Base-by-base conservation (phyloP, 2,888 invertebrate genomes). In the Spodoptera littoralis region DNA sequence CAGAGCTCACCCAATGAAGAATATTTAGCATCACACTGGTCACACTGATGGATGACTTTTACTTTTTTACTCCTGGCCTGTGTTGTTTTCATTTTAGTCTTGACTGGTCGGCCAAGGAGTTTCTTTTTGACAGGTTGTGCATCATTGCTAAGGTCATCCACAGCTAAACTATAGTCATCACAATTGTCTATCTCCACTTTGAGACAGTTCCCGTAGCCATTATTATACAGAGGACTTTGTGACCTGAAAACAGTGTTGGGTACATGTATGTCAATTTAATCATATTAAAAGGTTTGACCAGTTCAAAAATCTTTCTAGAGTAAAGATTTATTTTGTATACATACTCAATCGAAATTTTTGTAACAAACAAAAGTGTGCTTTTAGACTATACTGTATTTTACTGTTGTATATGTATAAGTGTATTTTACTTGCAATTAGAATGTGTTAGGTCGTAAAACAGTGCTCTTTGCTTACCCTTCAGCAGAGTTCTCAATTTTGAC, bases 21-120 rank as follows among this genome's bases (percentile, higher is more conserved):
- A 73, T 92, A 94, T 77, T 91, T 90, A 47, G 92, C 90, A 57
- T 87, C 87, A 52, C 94, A 94, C 76, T 91, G 90, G 60, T 93
- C 93, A 74, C 94, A 94, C 47, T 87, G 86, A 70, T 92, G 89
- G 73, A 90, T 78, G 2, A 83, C 84, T 81, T 93, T 87, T 4
- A 68, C 52, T 13, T 77, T 79, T 74, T 78, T 80, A 64, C 79
- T 85, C 30, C 67, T 82, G 11, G 77, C 72, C 36, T 75, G 63
- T n/a, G 80, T 65, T 0, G 80, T 70, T 50, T 83, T 67, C 59
- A 70, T 76, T 73, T 81, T 84, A 44, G 60, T 60, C 68, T 80
- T 79, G 61, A 65, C 67, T 4, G 74, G 76, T 36, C 78, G 62
- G 41, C 77, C 76, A 12, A 68, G 36, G 30, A 52, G 22, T 67